Evolutionary conservation across 2,888 invertebrate genomes (phyloP).

Genomic region (Sepioteuthis lessoniana): DNA sequence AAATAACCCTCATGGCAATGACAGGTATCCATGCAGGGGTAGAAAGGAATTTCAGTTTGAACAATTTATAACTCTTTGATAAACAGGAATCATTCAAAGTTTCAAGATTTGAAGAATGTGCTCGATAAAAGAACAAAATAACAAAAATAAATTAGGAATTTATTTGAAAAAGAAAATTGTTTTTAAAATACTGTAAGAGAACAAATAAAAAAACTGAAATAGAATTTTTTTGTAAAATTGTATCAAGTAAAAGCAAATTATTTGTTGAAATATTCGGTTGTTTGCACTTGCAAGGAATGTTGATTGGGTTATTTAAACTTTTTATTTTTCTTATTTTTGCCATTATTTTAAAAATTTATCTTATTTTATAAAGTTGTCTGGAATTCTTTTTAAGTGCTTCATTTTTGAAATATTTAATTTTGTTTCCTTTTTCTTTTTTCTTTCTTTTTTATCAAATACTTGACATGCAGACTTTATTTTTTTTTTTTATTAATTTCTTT

Average conservation of each 20-base stretch:
- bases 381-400: too few relatives aligned
- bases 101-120: neutral
- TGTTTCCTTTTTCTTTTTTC: neutral
- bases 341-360: too few relatives aligned
- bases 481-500: neutral
- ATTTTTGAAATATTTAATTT: too few relatives aligned
- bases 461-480: neutral
- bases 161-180: neutral
- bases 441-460: neutral
- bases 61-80: slow-evolving; percentile 1
- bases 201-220: neutral
- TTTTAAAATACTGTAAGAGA: neutral
- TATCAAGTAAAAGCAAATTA: neutral
- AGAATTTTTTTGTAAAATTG: neutral
- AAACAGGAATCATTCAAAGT: neutral
- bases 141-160: neutral
- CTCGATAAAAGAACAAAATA: neutral
- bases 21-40: neutral
- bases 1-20: neutral
- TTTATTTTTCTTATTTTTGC: neutral
- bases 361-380: too few relatives aligned
- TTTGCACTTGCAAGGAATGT: neutral
- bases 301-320: neutral
- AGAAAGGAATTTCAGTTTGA: neutral
- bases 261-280: neutral